Evolutionary conservation across 2,113 vertebrate species (phyloP).

Genomic region (Apteryx mantelli): DNA sequence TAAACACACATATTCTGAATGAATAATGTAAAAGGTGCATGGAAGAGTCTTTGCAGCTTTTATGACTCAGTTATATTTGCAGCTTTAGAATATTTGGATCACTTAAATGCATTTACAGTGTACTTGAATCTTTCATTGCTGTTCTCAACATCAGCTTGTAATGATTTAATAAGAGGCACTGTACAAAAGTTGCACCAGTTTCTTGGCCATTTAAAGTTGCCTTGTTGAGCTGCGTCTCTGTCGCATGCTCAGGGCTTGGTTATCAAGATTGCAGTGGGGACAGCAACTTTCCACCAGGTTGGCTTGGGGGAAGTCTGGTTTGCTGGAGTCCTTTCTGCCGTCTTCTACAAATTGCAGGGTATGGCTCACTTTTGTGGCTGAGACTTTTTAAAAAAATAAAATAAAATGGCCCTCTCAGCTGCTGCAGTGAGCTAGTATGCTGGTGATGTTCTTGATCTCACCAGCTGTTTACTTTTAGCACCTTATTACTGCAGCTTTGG

Average conservation of each 20-base stretch:
- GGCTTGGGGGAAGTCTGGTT: not conserved
- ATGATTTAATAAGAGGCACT: not conserved
- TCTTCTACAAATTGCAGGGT: not conserved
- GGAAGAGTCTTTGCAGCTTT: not conserved
- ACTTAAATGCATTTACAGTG: not conserved
- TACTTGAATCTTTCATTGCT: not conserved
- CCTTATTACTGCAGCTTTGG: not conserved
- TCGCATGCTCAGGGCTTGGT: not conserved
- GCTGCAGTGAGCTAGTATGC: accelerated
- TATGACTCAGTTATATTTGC: not conserved
- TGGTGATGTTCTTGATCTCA: not conserved
- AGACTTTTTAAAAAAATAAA: not conserved
- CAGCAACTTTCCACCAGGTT: not conserved
- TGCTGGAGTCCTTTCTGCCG: not conserved
- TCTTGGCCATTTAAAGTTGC: not conserved
- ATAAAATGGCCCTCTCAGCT: not conserved
- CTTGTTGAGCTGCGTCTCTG: not conserved
- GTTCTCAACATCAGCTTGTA: not conserved
- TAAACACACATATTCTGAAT: not conserved
- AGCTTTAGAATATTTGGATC: not conserved
- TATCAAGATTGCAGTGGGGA: not conserved
- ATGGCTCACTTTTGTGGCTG: not conserved
- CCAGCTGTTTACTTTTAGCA: not conserved
- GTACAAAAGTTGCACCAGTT: not conserved
- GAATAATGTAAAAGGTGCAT: not conserved